phyloP scores from a whole-genome alignment of 1,140 invertebrate species.

The Planococcus citri region DNA sequence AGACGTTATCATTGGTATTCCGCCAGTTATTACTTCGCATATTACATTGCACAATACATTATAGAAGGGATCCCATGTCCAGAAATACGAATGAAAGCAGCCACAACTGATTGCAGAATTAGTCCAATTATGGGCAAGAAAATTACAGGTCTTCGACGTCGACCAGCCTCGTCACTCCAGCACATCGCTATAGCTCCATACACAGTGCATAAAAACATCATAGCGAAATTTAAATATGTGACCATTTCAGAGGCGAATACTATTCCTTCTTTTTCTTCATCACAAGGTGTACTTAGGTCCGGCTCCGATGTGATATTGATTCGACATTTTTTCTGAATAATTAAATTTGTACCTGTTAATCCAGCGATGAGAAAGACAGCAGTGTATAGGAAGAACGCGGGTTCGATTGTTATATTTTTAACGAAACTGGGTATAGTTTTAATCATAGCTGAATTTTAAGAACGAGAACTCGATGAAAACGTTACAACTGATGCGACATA shows the following conservation, averaged over 20 bases:
- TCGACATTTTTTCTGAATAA: not conserved
- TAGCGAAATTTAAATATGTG: not conserved
- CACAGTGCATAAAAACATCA: no score
- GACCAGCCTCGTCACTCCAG: conserved; percentile 28
- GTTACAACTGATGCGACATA: no score
- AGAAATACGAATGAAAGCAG: conserved; percentile 24
- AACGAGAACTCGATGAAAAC: no score
- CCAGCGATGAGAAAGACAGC: not conserved
- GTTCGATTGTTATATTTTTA: not conserved
- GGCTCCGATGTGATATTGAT: not conserved
- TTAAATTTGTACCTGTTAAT: not conserved
- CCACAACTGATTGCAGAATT: conserved; percentile 20
- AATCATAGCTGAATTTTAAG: no score
- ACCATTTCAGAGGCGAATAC: not conserved
- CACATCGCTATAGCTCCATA: no score
- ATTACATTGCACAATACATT: conserved; percentile 23
- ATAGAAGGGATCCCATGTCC: conserved; percentile 25
- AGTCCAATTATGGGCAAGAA: conserved; percentile 32
- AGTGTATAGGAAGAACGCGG: not conserved
- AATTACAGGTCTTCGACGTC: conserved; percentile 35
- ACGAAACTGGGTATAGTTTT: no score
- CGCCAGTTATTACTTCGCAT: not conserved
- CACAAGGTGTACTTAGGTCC: not conserved
- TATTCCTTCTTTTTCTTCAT: not conserved
- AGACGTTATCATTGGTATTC: not conserved